Percentiles rank a stretch among this genome's conserved stretches.
These are phyloP conservation scores for Pyrgilauda ruficollis DNA, from an alignment of 2,113 vertebrate species.

Conservation along the genomic window DNA sequence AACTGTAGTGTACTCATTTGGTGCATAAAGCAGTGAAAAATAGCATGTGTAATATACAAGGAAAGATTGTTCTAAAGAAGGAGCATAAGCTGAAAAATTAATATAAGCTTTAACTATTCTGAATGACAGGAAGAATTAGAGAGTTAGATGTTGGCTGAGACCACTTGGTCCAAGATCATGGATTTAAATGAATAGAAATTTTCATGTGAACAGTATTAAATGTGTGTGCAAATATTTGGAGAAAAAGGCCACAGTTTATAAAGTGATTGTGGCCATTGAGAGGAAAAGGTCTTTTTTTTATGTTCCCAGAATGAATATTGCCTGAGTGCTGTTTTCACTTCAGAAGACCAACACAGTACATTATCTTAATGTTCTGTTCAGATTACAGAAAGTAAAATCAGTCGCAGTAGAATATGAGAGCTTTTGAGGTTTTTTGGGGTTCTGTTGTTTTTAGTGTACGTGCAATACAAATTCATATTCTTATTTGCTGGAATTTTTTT, in stretches of 20 bases:
- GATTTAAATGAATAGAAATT: not conserved
- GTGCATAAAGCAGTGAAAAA: not conserved
- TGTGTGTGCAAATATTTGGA: not conserved
- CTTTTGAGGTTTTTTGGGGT: not conserved
- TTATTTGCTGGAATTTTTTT: not conserved
- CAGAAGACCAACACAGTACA: not conserved
- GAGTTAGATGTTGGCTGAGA: not conserved
- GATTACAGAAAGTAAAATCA: not conserved
- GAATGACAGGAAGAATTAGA: not conserved
- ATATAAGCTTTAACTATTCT: not conserved
- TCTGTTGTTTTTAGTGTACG: not conserved
- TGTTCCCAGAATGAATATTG: not conserved
- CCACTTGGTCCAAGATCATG: not conserved
- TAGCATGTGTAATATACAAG: not conserved
- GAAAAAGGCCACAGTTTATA: not conserved
- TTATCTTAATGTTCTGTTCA: not conserved
- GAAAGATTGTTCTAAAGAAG: not conserved
- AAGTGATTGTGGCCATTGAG: not conserved
- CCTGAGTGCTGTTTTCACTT: not conserved
- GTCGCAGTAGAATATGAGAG: not conserved
- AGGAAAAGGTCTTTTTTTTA: not conserved
- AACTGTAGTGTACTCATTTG: not conserved
- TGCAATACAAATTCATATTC: not conserved
- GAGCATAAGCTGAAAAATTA: not conserved
- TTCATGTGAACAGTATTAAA: not conserved